Base-by-base conservation (phyloP, 2,113 vertebrate species). In the Brienomyrus brachyistius region DNA sequence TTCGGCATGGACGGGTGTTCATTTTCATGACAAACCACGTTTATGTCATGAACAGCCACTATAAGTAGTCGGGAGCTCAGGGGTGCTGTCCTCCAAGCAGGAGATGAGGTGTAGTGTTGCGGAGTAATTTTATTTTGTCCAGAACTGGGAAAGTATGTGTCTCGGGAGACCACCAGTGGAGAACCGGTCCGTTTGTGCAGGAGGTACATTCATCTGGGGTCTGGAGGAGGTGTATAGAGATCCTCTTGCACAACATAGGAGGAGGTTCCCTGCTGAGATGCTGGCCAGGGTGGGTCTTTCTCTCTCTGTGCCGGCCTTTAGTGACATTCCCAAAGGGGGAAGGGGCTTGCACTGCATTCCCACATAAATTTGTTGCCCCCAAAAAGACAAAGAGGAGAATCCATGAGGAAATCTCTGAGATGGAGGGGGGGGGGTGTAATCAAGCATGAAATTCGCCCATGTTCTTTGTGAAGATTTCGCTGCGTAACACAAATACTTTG, bases 81-180 rank as follows among this genome's bases (percentile, higher is more conserved):
- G 15, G 47, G 8, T 19, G 47, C n/a, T 21, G 45, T 47, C n/a
- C 5, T 43, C 19, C 54, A n/a, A 48, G 83, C 48, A 15, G 43
- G n/a, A 85, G n/a, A 27, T 47, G 45, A 15, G 83, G 90, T 91
- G 87, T 56, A 52, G 74, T 56, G 48, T 50, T 40, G 6, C 23
- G 10, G 23, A n/a, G 51, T 89, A 84, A 89, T 89, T 84, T 84
- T 23, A 47, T 89, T 83, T 35, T 43, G 89, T 52, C 40, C 19
- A 51, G 8, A 45, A 48, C 35, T 10, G 19, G 70, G 56, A 35
- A 52, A 27, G 7, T 8, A 6, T 27, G 51, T 19, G 56, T 19
- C 23, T 48, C 10, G 0, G 10, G 77, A 47, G 77, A 89, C 40
- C 74, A 19, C 40, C 40, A 35, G 54, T 11, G 43, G 35, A 85